phyloP scores from a whole-genome alignment of 2,113 vertebrate genomes.

The Gymnogyps californianus region DNA sequence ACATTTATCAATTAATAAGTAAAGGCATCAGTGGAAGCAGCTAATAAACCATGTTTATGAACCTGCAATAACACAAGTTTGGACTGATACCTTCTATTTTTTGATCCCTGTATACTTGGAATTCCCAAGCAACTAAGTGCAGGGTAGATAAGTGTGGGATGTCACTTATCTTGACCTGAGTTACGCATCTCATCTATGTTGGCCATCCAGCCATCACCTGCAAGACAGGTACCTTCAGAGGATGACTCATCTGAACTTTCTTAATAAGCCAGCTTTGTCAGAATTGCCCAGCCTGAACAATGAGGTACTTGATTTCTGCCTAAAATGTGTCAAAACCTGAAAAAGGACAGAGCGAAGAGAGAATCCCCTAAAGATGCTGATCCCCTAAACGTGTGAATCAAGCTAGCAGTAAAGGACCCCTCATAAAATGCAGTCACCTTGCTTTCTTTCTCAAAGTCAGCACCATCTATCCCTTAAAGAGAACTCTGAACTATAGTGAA shows the following conservation, averaged over 20 bases:
- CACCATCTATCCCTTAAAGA: background rate
- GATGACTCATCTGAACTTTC: background rate
- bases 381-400: fast-evolving
- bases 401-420: background rate
- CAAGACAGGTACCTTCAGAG: background rate
- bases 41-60: background rate
- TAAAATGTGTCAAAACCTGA: background rate
- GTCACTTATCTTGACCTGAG: background rate
- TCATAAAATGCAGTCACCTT: background rate
- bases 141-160: background rate
- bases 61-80: background rate
- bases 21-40: background rate
- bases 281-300: background rate
- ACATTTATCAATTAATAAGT: background rate
- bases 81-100: background rate
- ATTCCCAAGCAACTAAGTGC: background rate
- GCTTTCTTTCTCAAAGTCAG: background rate
- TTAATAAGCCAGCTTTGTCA: background rate
- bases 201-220: background rate
- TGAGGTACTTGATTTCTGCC: background rate
- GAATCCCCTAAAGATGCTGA: background rate
- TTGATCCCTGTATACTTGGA: background rate
- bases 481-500: background rate
- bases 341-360: background rate
- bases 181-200: background rate